Evolutionary conservation across 2,113 vertebrate genomes (phyloP).

Genomic region (Plestiodon gilberti): DNA sequence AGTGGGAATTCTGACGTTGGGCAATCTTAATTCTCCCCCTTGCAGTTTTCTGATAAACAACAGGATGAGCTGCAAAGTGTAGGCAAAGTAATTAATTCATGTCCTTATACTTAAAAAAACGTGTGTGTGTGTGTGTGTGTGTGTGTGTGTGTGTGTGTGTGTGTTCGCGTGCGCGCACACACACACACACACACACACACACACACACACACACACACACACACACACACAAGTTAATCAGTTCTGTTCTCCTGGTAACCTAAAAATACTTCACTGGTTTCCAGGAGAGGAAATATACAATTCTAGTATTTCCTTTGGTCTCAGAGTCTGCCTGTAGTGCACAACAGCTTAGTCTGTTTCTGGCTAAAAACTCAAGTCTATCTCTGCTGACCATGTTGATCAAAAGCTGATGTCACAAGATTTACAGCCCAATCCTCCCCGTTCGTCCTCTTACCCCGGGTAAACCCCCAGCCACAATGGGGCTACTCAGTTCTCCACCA

Average conservation of each 20-base stretch:
- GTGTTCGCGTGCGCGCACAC: too few relatives aligned
- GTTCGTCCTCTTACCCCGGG: too few relatives aligned
- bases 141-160: too few relatives aligned
- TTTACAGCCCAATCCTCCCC: too few relatives aligned
- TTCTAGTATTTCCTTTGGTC: constrained; percentile 31
- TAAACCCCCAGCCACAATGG: too few relatives aligned
- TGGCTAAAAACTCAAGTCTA: not conserved
- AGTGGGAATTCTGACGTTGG: not conserved
- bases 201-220: too few relatives aligned
- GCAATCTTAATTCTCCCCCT: not conserved
- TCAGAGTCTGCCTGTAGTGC: not conserved
- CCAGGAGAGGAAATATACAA: not conserved
- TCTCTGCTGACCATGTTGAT: not conserved
- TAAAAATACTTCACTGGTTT: constrained; percentile 57
- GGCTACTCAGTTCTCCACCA: too few relatives aligned
- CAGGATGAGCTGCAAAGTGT: not conserved
- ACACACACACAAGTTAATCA: constrained; percentile 40
- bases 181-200: too few relatives aligned
- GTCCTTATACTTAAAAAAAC: not conserved
- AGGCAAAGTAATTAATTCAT: not conserved
- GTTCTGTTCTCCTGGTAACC: not conserved
- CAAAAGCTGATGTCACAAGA: not conserved
- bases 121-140: too few relatives aligned
- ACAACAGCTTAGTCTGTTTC: not conserved
- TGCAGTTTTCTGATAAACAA: not conserved